Percentiles rank a stretch among this genome's conserved stretches.
phyloP scores from a whole-genome alignment of 1,140 invertebrate species.

The Drosophila nikananu region DNA sequence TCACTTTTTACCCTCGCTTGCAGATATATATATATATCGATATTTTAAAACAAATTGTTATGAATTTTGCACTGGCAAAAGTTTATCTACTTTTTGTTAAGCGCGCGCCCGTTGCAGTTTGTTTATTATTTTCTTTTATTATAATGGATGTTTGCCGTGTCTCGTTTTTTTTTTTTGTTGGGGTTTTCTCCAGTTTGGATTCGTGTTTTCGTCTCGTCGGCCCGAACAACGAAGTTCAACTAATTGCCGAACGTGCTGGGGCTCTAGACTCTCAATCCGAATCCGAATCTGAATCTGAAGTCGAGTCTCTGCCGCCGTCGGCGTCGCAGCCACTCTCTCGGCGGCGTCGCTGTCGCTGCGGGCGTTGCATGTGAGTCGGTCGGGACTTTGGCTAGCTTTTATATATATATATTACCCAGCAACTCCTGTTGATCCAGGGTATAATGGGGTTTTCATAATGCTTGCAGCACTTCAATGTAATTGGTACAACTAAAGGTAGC shows the following conservation, averaged over 20 bases:
- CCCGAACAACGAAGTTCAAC: conserved; percentile 77
- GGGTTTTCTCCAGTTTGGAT: conserved; percentile 37
- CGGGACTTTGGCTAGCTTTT: conserved; percentile 52
- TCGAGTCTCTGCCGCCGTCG: conserved; percentile 27
- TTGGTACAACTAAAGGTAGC: background rate
- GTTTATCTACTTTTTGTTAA: conserved; percentile 21
- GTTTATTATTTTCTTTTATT: conserved; percentile 18
- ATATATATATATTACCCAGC: conserved; percentile 51
- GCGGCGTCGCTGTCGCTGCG: conserved; percentile 47
- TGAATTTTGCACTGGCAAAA: conserved; percentile 31
- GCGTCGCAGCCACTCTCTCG: conserved; percentile 35
- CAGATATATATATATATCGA: conserved; percentile 22
- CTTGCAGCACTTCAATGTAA: background rate
- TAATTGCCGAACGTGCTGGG: conserved; percentile 71
- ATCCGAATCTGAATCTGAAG: conserved; percentile 46
- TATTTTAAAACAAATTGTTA: conserved; percentile 45
- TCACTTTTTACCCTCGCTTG: conserved; percentile 43
- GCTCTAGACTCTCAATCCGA: conserved; percentile 40
- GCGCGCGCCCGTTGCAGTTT: conserved; percentile 47
- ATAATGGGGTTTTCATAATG: background rate
- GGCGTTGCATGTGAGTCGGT: conserved; percentile 56
- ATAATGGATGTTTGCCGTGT: conserved; percentile 17
- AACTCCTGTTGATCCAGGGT: conserved; percentile 17
- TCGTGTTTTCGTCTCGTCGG: conserved; percentile 64
- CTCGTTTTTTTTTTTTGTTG: conserved; percentile 39